phyloP scores from a whole-genome alignment of 2,888 invertebrate species.

The Caenorhabditis sulstoni region DNA sequence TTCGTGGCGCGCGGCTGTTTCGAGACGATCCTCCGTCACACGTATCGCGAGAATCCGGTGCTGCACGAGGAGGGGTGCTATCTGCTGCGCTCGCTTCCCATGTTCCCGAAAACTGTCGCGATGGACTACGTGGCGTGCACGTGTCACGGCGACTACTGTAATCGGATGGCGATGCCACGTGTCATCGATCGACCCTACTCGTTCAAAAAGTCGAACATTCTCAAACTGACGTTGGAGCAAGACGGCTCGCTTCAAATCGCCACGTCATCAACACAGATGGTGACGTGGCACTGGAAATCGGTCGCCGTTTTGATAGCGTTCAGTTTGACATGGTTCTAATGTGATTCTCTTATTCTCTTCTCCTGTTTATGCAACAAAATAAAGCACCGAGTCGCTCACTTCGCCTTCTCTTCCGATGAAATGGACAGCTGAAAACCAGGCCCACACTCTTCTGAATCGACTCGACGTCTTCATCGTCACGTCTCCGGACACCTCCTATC shows the following conservation, averaged over 20 bases:
- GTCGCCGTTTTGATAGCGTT: neutral
- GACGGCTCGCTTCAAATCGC: conserved; percentile 36
- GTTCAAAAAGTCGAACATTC: conserved; percentile 32
- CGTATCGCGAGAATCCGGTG: conserved; percentile 51
- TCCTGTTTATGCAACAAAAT: too few relatives aligned
- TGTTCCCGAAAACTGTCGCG: conserved; percentile 58
- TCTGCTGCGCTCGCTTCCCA: conserved; percentile 63
- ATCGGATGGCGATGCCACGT: conserved; percentile 45
- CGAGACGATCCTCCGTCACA: conserved; percentile 62
- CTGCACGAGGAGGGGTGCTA: conserved; percentile 63
- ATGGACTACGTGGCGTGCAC: conserved; percentile 69
- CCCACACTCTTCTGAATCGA: too few relatives aligned
- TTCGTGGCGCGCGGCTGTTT: conserved; percentile 68
- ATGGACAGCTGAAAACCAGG: too few relatives aligned
- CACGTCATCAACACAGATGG: conserved; percentile 14
- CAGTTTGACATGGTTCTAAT: too few relatives aligned
- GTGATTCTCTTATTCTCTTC: too few relatives aligned
- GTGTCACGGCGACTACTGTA: conserved; percentile 68
- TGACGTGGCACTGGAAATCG: neutral
- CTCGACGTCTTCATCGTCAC: too few relatives aligned
- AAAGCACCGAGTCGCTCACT: too few relatives aligned
- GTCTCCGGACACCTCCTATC: too few relatives aligned
- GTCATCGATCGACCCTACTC: conserved; percentile 41
- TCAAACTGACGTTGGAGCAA: conserved; percentile 19
- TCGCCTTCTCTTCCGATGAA: too few relatives aligned